Percentiles rank a stretch among this genome's conserved stretches.
phyloP scores from a whole-genome alignment of 2,113 vertebrate species.

The Seriola dumerili region DNA sequence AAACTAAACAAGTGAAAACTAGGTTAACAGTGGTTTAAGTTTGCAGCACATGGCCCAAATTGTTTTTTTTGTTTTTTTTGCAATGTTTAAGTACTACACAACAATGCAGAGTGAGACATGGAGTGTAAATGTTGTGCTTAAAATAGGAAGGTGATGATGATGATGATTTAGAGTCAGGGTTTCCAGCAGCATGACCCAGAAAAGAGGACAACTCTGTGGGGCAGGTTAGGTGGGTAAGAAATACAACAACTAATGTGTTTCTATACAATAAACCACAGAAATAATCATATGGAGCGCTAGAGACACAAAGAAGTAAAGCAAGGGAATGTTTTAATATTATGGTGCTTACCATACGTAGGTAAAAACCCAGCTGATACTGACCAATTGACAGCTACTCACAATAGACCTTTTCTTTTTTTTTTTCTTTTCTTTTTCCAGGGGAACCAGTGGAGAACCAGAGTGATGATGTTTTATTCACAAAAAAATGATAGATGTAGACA shows the following conservation, averaged over 20 bases:
- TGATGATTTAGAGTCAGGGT: conserved; percentile 1
- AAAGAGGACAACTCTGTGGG: conserved; percentile 3
- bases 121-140: conserved; percentile 1
- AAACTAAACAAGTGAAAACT: conserved; percentile 26
- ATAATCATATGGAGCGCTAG: not conserved
- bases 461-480: not conserved
- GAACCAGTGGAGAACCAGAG: not conserved
- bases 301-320: no score
- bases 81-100: not conserved
- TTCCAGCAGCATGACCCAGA: conserved; percentile 4
- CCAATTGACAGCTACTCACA: not conserved
- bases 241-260: conserved; percentile 11
- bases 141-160: not conserved
- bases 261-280: not conserved
- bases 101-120: not conserved
- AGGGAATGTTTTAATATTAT: no score
- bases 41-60: conserved; percentile 1
- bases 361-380: not conserved
- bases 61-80: not conserved
- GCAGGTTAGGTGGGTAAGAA: not conserved
- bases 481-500: not conserved
- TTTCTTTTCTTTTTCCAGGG: no score
- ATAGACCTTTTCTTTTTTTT: not conserved
- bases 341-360: not conserved
- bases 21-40: conserved; percentile 17